phyloP scores from a whole-genome alignment of 2,113 vertebrate genomes.

The Thunnus maccoyii region DNA sequence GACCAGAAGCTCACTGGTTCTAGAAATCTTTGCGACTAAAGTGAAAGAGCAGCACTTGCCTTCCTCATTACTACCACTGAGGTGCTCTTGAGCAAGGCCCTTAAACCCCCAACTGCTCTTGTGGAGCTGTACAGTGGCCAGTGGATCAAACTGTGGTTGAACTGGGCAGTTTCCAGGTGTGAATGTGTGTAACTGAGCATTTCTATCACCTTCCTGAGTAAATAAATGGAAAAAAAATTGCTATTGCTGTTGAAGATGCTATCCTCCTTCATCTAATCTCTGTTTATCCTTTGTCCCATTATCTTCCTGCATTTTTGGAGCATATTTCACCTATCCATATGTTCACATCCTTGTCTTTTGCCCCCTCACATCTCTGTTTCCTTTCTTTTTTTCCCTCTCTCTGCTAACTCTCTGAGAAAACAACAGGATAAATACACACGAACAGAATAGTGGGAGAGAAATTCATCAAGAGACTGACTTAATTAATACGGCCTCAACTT shows the following conservation, averaged over 20 bases:
- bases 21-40: not conserved
- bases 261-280: too few relatives aligned
- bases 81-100: not conserved
- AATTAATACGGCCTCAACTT: conserved; percentile 20
- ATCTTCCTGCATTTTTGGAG: too few relatives aligned
- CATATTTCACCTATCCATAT: too few relatives aligned
- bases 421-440: not conserved
- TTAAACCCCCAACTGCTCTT: not conserved
- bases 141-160: not conserved
- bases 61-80: not conserved
- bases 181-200: not conserved
- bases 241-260: not conserved
- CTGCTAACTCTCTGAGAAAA: not conserved
- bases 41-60: not conserved
- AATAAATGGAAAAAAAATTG: not conserved
- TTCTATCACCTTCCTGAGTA: not conserved
- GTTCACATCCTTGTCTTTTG: too few relatives aligned
- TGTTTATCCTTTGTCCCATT: too few relatives aligned
- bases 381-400: too few relatives aligned
- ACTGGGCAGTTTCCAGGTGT: not conserved
- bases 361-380: too few relatives aligned
- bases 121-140: not conserved
- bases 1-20: too few relatives aligned
- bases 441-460: not conserved
- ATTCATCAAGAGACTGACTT: conserved; percentile 25